Conservation (phyloP, 2,888 invertebrate species). For the Nephrotoma appendiculata region DNA sequence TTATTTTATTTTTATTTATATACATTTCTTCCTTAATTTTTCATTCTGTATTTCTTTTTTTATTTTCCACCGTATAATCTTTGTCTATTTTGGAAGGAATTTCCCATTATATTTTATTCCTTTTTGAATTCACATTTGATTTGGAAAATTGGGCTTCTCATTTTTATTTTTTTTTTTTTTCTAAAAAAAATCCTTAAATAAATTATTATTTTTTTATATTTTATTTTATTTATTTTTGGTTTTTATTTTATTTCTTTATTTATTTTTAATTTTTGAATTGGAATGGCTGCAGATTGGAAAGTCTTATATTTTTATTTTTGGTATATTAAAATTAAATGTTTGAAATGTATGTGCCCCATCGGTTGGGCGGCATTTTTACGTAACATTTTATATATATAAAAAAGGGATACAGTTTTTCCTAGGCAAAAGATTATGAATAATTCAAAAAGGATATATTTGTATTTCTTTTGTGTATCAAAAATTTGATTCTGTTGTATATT, state of each 20-base stretch:
- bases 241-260: background rate
- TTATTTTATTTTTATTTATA: conserved; percentile 1
- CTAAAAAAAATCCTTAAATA: background rate
- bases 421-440: background rate
- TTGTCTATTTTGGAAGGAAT: background rate
- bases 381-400: background rate
- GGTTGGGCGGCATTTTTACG: background rate
- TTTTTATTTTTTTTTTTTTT: background rate
- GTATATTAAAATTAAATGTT: background rate
- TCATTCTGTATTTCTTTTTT: background rate
- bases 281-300: background rate
- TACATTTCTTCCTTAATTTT: background rate
- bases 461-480: background rate
- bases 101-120: background rate
- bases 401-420: background rate
- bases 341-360: background rate
- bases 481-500: background rate
- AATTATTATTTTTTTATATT: background rate
- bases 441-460: background rate
- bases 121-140: background rate
- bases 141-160: background rate
- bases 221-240: background rate
- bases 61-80: background rate
- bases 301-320: background rate
- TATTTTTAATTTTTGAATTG: background rate